Evolutionary conservation across 2,797 vertebrate species (phyloP), one percentile per base, ranked within the genome.

Genomic region (Erethizon dorsatum): DNA sequence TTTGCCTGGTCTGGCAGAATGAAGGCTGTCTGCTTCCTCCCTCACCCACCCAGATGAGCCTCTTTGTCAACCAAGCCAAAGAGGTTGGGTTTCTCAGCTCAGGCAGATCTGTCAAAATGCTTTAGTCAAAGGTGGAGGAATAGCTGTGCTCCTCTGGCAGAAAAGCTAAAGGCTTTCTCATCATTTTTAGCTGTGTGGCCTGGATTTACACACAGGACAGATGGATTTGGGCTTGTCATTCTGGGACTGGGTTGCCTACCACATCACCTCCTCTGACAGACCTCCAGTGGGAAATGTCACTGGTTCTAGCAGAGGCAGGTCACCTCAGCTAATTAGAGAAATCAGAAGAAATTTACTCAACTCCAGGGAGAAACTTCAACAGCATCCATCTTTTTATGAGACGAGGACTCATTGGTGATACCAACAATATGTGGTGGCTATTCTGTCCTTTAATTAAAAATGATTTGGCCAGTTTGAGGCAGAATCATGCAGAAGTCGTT

Each of bases 321-420:
- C 52, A 69, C 45, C 57, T 92, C 61, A 24, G 56, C 61, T 79
- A 71, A n/a, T 57, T 82, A 8, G 54, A 96, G 86, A 91, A 92
- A 89, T 71, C 83, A 61, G 88, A 96, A 94, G 71, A 88, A 83
- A 83, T 83, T 13, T 71, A 18, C 57, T 12, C 83, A 28, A 80
- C 63, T 77, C 61, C 41, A 83, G 71, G 91, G 50, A 50, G 75
- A 83, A 45, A n/a, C 13, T 52, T 52, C 57, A 84, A 24, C 11
- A 80, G 18, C 17, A 15, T 67, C 22, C 33, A 22, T 79, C 31
- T 82, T 33, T 80, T 47, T 41, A 12, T 45, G 52, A 91, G 71
- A 57, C 8, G 47, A 61, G 80, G 77, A 20, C 61, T 47, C 18
- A 47, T 0, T 24, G 83, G 56, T 7, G 15, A 83, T 28, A 26